Evolutionary conservation across 2,888 invertebrate species (phyloP), one percentile per base, ranked within the genome.

Genomic region (Spatulosminthurus flaviceps): DNA sequence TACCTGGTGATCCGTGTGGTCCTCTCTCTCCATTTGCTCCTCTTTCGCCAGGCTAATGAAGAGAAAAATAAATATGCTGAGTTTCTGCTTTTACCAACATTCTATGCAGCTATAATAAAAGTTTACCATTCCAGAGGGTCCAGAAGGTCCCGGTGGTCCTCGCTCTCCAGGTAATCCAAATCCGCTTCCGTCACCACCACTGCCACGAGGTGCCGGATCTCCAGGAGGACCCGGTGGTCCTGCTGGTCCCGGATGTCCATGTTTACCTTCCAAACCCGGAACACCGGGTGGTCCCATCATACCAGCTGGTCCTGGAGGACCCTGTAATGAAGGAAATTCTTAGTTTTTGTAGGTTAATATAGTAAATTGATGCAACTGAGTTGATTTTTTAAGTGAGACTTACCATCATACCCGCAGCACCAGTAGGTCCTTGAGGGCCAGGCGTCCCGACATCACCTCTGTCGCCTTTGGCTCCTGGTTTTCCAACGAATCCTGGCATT

Each of bases 21-120:
- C 87, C 82, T 88, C 89, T 24, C 87, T 90, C 86, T 88, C 88
- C 84, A 86, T 89, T 81, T 87, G 88, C 80, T n/a, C 85, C 85
- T 60, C 85, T 75, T 80, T 85, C 85, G 71, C 85, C 85, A 51
- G 85, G 83, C 83, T 84, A 34, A 28, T 64, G 26, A 64, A 29
- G 42, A 22, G 21, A 70, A 60, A 75, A 28, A 71, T 4, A 26
- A 51, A 61, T 64, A 21, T 41, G 13, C 7, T 13, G 41, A 41
- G 41, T n/a, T n/a, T n/a, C n/a, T n/a, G n/a, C n/a, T n/a, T n/a
- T n/a, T n/a, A n/a, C n/a, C n/a, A n/a, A n/a, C n/a, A n/a, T n/a
- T n/a, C n/a, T n/a, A n/a, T n/a, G n/a, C n/a, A n/a, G n/a, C n/a
- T n/a, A n/a, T 9, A 41, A 41, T 26, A 66, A 60, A 73, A n/a